These are phyloP conservation scores for Pseudopleuronectes americanus DNA, from an alignment of 2,797 vertebrate species.

Conservation along the genomic window DNA sequence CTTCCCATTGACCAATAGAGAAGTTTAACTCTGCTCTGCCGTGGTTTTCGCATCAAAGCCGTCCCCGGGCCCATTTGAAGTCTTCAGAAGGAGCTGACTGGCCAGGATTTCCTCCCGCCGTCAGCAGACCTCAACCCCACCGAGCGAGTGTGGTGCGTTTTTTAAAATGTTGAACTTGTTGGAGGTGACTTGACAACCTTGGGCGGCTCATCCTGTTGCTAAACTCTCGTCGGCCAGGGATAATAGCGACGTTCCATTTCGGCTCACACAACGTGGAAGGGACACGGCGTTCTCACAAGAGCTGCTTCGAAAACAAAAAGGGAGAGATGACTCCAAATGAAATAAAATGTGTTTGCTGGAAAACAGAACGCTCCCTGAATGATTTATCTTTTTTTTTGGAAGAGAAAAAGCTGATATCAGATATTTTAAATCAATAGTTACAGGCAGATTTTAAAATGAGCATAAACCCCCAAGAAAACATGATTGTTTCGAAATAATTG, in stretches of 20 bases:
- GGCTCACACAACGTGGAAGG: not conserved
- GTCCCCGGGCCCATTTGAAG: constrained; percentile 53
- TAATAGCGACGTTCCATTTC: not conserved
- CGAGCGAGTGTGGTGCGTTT: constrained; percentile 1
- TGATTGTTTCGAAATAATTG: not conserved
- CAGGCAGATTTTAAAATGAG: not conserved
- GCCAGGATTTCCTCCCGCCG: constrained; percentile 59
- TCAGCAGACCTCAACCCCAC: constrained; percentile 61
- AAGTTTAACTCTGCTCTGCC: constrained; percentile 22
- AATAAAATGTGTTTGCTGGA: not conserved
- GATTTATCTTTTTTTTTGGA: too few relatives aligned
- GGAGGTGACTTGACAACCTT: not conserved
- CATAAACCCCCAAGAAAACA: too few relatives aligned
- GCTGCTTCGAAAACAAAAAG: constrained; percentile 2
- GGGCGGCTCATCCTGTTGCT: not conserved
- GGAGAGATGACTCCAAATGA: not conserved
- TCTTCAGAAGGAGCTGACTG: constrained; percentile 66
- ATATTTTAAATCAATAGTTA: too few relatives aligned
- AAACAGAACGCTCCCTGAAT: not conserved
- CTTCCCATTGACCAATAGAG: constrained; percentile 49
- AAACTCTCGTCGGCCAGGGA: too few relatives aligned
- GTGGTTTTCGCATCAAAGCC: constrained; percentile 62
- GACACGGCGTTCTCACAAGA: not conserved
- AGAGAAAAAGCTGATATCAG: not conserved
- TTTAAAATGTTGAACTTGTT: not conserved